Conservation (phyloP, 2,797 vertebrate species). For the Sardinella longiceps region DNA sequence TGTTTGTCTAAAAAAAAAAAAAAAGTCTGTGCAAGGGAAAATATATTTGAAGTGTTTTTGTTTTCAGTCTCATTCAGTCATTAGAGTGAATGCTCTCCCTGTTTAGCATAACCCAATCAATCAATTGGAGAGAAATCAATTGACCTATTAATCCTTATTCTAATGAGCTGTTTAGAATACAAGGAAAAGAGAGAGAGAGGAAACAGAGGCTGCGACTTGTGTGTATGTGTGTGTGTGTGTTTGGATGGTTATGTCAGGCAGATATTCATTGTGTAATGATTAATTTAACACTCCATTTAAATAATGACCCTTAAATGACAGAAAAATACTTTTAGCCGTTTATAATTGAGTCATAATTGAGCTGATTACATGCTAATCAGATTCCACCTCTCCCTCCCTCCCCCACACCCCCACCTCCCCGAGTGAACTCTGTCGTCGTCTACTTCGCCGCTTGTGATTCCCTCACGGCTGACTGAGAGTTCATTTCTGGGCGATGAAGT, state of each 20-base stretch:
- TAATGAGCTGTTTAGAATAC: slow-evolving; percentile 4
- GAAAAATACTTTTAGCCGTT: slow-evolving; percentile 10
- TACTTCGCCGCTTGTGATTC: not conserved
- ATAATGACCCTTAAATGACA: slow-evolving; percentile 7
- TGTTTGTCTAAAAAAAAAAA: not conserved
- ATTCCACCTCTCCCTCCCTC: not conserved
- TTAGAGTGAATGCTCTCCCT: not conserved
- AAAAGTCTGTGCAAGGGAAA: not conserved
- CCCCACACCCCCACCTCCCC: too few relatives aligned
- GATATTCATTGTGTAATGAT: slow-evolving; percentile 17
- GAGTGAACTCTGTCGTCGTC: not conserved
- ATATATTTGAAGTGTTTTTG: not conserved
- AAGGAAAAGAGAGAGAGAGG: not conserved
- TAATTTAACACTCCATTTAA: slow-evolving; percentile 26
- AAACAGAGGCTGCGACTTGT: not conserved
- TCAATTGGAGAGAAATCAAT: slow-evolving; percentile 11
- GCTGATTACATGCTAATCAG: slow-evolving; percentile 23
- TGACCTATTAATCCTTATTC: slow-evolving; percentile 12
- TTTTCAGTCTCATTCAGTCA: too few relatives aligned
- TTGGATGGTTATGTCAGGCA: not conserved
- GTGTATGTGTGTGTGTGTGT: not conserved
- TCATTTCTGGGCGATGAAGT: slow-evolving; percentile 3
- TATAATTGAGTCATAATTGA: slow-evolving; percentile 12
- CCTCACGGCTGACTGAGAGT: not conserved
- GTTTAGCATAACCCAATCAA: slow-evolving; percentile 10